Conservation (phyloP, 23 tunicate genomes). For the Oikopleura vanhoeffeni region DNA sequence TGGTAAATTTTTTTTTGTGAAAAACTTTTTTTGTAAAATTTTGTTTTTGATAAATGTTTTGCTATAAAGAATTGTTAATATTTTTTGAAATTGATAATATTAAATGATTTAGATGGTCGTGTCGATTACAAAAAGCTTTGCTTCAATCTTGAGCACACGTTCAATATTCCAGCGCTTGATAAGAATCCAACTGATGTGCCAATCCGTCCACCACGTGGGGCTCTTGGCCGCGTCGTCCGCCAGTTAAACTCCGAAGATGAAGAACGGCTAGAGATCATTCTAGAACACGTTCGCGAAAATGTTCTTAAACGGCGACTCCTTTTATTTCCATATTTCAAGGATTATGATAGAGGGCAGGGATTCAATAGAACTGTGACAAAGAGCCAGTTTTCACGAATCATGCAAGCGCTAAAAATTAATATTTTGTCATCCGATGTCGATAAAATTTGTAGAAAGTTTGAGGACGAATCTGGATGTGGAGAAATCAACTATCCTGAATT, state of each 20-base stretch:
- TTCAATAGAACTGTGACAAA: too few species aligned
- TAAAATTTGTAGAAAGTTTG: too few species aligned
- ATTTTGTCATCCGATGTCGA: too few species aligned
- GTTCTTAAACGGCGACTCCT: slow-evolving; percentile 40
- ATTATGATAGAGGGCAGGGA: too few species aligned
- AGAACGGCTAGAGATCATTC: slow-evolving; percentile 19
- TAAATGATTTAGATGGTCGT: slow-evolving; percentile 47
- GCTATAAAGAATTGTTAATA: too few species aligned
- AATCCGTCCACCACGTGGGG: slow-evolving; percentile 45
- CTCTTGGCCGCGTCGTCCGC: slow-evolving; percentile 35
- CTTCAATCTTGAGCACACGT: slow-evolving; percentile 64
- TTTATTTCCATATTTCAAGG: slow-evolving; percentile 60
- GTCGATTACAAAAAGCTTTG: slow-evolving; percentile 54
- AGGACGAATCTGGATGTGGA: too few species aligned
- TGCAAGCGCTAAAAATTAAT: too few species aligned
- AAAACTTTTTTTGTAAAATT: slow-evolving; percentile 32
- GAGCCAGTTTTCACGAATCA: too few species aligned
- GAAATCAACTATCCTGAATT: too few species aligned
- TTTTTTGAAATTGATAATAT: too few species aligned
- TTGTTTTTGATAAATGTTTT: too few species aligned
- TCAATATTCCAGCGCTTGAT: slow-evolving; percentile 64
- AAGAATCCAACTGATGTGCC: slow-evolving; percentile 80
- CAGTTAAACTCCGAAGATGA: slow-evolving; percentile 26
- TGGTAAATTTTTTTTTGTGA: too few species aligned
- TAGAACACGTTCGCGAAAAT: slow-evolving; percentile 28